Evolutionary conservation across 2,113 vertebrate genomes (phyloP), one percentile per base, ranked within the genome.

Genomic region (Perca flavescens): DNA sequence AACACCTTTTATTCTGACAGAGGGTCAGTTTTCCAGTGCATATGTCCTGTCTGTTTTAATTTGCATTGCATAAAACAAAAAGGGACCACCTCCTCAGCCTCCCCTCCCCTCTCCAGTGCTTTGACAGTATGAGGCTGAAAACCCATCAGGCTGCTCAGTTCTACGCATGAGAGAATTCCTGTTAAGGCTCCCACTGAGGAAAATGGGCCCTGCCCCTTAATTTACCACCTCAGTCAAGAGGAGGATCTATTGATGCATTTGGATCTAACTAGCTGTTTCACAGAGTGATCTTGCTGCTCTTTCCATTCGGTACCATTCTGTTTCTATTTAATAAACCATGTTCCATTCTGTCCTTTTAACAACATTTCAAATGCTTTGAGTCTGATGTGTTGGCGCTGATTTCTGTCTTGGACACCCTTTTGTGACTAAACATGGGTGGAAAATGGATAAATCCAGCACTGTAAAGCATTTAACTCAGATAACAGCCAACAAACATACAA

Each of bases 181-280:
- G 87, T 91, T 91, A 89, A 89, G 74, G 66, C 78, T 85, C 74
- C 75, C 73, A 79, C 82, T 70, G 90, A 91, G 85, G 90, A 92
- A 91, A 89, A 91, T 86, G 85, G 82, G 88, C 84, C 83, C 84
- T 77, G 89, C 86, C 89, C 89, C 80, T 86, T 91, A 86, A 94
- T 91, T 94, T 93, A 87, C 82, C 62, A 66, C 82, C 83, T 57
- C 66, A 90, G 85, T 86, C 88, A 69, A 86, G 68, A 84, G 80
- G 79, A 90, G 65, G 80, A 70, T 66, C 84, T 53, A 70, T 46
- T 79, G 87, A 85, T 88, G 88, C 86, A 82, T 89, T 89, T 82
- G 57, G 52, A 90, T 69, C 80, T 86, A 93, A 91, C 89, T 84
- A 88, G 77, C 77, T 86, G 31, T 76, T 76, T 86, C 84, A 63